phyloP scores from a whole-genome alignment of 2,888 invertebrate species.

The Rambutsinella grinnellia region DNA sequence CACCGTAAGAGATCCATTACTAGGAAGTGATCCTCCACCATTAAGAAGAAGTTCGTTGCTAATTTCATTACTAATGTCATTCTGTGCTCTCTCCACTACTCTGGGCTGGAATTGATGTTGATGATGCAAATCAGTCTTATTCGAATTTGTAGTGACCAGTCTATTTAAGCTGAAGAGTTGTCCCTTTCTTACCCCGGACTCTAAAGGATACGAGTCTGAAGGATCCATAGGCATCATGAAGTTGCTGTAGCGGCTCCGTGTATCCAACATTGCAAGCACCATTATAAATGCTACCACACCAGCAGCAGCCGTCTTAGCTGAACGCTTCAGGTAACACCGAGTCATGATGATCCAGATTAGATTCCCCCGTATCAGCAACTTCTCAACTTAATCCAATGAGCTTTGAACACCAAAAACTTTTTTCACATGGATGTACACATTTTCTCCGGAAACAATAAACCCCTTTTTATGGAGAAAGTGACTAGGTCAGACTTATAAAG shows the following conservation, averaged over 20 bases:
- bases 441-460: neutral
- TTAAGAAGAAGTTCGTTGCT: conserved; percentile 15
- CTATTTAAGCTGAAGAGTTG: neutral
- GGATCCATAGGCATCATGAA: conserved; percentile 28
- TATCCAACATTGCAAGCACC: conserved; percentile 40
- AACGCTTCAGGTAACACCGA: conserved; percentile 41
- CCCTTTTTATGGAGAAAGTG: neutral
- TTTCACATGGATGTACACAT: neutral
- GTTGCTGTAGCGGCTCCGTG: conserved; percentile 27
- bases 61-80: neutral
- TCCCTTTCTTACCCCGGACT: conserved; percentile 2
- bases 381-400: neutral
- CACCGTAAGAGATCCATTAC: conserved; percentile 21
- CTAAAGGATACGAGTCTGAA: conserved; percentile 14
- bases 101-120: neutral
- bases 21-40: conserved; percentile 3
- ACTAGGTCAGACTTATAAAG: neutral
- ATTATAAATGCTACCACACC: conserved; percentile 45
- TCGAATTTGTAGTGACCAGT: conserved; percentile 1
- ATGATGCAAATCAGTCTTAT: conserved; percentile 18
- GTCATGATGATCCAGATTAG: conserved; percentile 33
- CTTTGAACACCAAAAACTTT: neutral
- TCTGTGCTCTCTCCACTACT: neutral
- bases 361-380: neutral
- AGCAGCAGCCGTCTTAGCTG: conserved; percentile 41